Percentiles rank a stretch among this genome's conserved stretches.
Evolutionary conservation across 2,113 vertebrate genomes (phyloP).

Genomic region (Clarias magur): DNA sequence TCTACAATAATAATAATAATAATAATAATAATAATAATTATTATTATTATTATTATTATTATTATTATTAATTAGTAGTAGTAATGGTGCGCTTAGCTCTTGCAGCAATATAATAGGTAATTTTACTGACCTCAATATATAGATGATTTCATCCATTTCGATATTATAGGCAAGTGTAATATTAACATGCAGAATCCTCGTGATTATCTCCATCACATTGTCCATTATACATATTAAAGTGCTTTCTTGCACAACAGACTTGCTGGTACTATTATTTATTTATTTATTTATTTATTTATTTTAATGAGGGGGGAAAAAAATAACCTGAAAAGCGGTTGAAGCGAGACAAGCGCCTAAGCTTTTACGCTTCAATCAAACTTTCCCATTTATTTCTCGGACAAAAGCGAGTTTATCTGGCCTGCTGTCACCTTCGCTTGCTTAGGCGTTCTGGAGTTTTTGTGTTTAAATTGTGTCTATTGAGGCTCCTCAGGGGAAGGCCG

Average conservation of each 20-base stretch:
- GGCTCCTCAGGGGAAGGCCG: slow-evolving; percentile 24
- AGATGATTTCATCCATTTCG: background rate
- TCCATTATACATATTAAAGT: background rate
- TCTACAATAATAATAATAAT: too few species aligned
- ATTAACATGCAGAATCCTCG: background rate
- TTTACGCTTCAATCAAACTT: slow-evolving; percentile 42
- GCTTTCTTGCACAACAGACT: background rate
- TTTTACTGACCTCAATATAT: background rate
- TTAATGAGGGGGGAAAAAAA: background rate
- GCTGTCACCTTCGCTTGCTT: slow-evolving; percentile 6
- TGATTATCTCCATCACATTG: background rate
- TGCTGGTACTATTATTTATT: background rate
- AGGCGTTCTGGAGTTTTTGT: slow-evolving; percentile 31
- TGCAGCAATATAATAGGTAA: too few species aligned
- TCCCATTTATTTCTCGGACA: slow-evolving; percentile 37
- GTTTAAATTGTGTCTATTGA: slow-evolving; percentile 49
- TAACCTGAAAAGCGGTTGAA: background rate
- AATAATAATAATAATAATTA: too few species aligned
- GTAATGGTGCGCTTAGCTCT: background rate
- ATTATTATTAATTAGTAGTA: background rate
- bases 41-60: too few species aligned
- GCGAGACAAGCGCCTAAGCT: background rate
- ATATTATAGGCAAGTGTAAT: background rate
- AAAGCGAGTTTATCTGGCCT: slow-evolving; percentile 46
- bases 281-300: too few species aligned